Evolutionary conservation across 2,888 invertebrate species (phyloP), one percentile per base, ranked within the genome.

Genomic region (Eugnorisma glareosa): DNA sequence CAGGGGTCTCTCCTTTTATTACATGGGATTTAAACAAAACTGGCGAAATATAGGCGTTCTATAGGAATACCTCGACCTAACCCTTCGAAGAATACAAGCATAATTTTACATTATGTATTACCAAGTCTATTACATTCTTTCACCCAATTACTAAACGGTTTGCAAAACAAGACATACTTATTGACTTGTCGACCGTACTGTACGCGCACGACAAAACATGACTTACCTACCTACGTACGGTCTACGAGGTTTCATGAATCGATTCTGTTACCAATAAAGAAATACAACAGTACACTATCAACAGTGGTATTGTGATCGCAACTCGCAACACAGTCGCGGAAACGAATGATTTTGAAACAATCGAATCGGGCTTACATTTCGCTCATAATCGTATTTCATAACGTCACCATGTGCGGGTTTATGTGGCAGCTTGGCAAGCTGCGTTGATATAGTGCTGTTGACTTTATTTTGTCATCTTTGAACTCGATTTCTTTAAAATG

Each of bases 281-380:
- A 85, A 85, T 82, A 83, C 86, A 87, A 78, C 75, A 83, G 79
- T 71, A 84, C 73, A 82, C 82, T 75, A 83, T 84, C 80, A 87
- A 90, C 89, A 90, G 86, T 89, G 86, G 87, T 79, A 79, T 84
- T 87, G 88, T 88, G 88, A 90, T 88, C 73, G 61, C 67, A 73
- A 74, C 86, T 82, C 37, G 74, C 82, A 75, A 88, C 86, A 81
- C 79, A 85, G 86, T 89, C 89, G 85, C 89, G 89, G 91, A 90
- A 91, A 90, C 85, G 90, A 87, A 89, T 87, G 86, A 88, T 92
- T 90, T 86, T 88, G 88, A 87, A 91, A 92, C 91, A 91, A 91
- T 90, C 86, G 88, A 79, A 76, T 81, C 79, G 63, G 79, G 77
- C 82, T 89, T 88, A 79, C 85, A 72, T 89, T 88, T 84, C 84